phyloP scores from a whole-genome alignment of 2,888 invertebrate species.

The Lepidocyrtinus sp. region DNA sequence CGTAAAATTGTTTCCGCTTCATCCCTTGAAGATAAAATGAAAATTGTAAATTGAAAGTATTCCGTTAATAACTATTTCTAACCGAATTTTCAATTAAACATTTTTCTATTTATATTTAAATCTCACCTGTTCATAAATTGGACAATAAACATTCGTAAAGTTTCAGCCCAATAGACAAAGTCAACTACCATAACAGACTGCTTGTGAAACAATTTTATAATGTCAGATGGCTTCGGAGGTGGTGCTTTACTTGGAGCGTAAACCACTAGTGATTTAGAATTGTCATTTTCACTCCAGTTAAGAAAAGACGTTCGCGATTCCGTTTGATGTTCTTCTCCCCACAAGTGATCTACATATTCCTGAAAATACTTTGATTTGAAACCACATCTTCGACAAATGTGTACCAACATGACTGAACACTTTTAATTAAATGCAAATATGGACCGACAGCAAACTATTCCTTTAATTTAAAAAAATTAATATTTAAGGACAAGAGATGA shows the following conservation, averaged over 20 bases:
- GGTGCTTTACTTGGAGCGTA: neutral
- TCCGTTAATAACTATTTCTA: neutral
- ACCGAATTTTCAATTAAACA: neutral
- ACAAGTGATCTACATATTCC: slow-evolving; percentile 28
- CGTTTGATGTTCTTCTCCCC: slow-evolving; percentile 2
- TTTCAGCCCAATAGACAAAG: slow-evolving; percentile 32
- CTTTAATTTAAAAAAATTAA: neutral
- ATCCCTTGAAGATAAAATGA: neutral
- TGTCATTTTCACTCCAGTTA: slow-evolving; percentile 35
- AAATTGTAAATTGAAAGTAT: neutral
- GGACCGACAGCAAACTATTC: neutral
- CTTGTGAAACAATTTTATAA: neutral
- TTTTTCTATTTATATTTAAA: neutral
- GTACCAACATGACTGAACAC: slow-evolving; percentile 17
- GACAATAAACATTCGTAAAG: slow-evolving; percentile 31
- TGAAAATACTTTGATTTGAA: neutral
- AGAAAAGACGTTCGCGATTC: slow-evolving; percentile 25
- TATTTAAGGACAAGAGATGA: neutral
- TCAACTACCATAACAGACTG: neutral
- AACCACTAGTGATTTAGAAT: slow-evolving; percentile 23
- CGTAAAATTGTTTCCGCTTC: neutral
- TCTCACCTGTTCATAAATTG: slow-evolving; percentile 16
- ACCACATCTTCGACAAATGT: slow-evolving; percentile 27
- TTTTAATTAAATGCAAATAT: neutral
- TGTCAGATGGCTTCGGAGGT: slow-evolving; percentile 17